Evolutionary conservation across 2,113 vertebrate genomes (phyloP).

Genomic region (Nesogale talazaci): DNA sequence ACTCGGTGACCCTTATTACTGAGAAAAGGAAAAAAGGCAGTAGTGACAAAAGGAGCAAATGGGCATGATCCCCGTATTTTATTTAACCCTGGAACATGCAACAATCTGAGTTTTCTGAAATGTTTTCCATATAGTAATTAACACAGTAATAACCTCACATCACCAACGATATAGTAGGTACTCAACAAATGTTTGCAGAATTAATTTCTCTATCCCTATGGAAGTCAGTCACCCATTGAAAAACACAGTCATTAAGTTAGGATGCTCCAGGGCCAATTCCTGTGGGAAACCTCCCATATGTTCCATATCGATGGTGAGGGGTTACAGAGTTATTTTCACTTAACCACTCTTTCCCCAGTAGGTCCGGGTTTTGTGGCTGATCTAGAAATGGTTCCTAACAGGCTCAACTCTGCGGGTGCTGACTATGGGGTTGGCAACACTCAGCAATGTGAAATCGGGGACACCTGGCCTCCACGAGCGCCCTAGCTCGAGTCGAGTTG

Average conservation of each 20-base stretch:
- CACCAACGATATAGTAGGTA: slow-evolving; percentile 58
- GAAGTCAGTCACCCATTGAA: slow-evolving; percentile 56
- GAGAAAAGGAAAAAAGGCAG: too few species aligned
- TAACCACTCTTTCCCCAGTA: slow-evolving; percentile 19
- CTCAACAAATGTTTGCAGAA: slow-evolving; percentile 69
- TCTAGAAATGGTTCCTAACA: not conserved
- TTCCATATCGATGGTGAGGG: slow-evolving; percentile 43
- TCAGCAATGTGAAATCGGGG: not conserved
- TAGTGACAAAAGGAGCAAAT: not conserved
- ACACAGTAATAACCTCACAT: slow-evolving; percentile 51
- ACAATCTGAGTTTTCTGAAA: slow-evolving; percentile 41
- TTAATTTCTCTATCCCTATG: slow-evolving; percentile 42
- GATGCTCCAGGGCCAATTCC: slow-evolving; percentile 50
- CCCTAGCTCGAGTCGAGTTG: slow-evolving; percentile 22
- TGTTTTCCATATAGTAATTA: slow-evolving; percentile 47
- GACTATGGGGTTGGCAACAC: not conserved
- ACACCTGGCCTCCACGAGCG: not conserved
- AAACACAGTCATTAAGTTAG: slow-evolving; percentile 56
- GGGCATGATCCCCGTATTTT: slow-evolving; percentile 46
- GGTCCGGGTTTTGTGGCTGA: slow-evolving; percentile 1
- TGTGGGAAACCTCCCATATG: slow-evolving; percentile 3
- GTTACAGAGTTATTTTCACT: not conserved
- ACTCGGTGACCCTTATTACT: not conserved
- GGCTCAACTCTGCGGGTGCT: not conserved
- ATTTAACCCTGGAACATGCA: slow-evolving; percentile 47